Base-by-base conservation (phyloP, 1,140 invertebrate species). In the Lepidurus couesii region DNA sequence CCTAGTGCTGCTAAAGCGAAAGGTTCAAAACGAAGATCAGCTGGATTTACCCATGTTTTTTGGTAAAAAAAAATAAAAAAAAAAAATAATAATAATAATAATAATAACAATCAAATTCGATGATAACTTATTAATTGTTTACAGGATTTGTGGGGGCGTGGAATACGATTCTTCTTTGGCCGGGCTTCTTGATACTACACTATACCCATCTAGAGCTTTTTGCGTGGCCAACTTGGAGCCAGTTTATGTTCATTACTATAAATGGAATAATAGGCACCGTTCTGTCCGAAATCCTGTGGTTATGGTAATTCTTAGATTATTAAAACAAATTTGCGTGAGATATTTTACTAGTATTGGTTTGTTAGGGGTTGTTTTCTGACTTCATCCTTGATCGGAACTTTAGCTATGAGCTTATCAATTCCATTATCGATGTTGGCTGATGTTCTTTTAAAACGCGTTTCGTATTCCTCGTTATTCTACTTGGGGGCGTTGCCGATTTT, bases 11-110 rank as follows among this genome's bases (percentile, higher is more conserved):
- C 86, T 96, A 1, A 88, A 90, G 82, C 87, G 91, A 82, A 92
- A 92, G 86, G 92, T 94, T 13, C 91, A 93, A 82, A 90, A 92
- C 82, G 94, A 96, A 86, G 93, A 95, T 82, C 92, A 92, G 85
- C 89, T 96, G 83, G 93, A 95, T 85, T 92, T 96, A 84, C 92
- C 93, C 44, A 90, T 96, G 88, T 96, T 96, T 86, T 95, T 96
- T 86, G 94, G 92, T 93, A 84, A 87, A 86, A 21, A 75, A 75
- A 43, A 65, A 24, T 47, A 16, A 1, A 13, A 11, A 24, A 24
- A 24, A 24, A 24, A 24, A 24, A n/a, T n/a, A n/a, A n/a, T n/a
- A n/a, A n/a, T n/a, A n/a, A n/a, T n/a, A n/a, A n/a, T n/a, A n/a
- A n/a, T 1, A 78, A 9, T 34, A 75, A 7, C 44, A n/a, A 8